Conservation (phyloP, 2,797 vertebrate species). For the Hyperoplus lanceolatus region DNA sequence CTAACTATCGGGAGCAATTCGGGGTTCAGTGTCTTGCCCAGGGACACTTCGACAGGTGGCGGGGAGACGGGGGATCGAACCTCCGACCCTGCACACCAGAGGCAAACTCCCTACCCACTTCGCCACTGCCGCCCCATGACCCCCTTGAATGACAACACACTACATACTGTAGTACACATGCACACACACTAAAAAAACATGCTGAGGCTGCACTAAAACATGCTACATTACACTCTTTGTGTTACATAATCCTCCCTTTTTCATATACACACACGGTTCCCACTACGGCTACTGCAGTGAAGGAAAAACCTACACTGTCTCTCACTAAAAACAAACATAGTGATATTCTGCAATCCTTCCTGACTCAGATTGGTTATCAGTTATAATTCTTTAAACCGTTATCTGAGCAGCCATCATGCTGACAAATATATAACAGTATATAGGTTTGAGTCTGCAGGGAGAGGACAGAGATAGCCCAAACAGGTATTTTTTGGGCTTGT, state of each 20-base stretch:
- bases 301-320: background rate
- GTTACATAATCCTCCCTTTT: constrained; percentile 27
- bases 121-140: too few species aligned
- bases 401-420: background rate
- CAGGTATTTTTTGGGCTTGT: constrained; percentile 19
- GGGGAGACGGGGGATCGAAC: too few species aligned
- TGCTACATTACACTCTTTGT: constrained; percentile 16
- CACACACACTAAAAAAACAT: constrained; percentile 14
- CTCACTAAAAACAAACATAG: constrained; percentile 9
- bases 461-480: constrained; percentile 5
- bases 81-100: too few species aligned
- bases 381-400: constrained; percentile 10
- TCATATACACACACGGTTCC: background rate
- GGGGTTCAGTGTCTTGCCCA: too few species aligned
- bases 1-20: too few species aligned
- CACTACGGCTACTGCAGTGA: background rate
- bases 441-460: background rate
- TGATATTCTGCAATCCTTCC: background rate
- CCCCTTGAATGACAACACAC: constrained; percentile 1
- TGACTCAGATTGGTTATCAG: background rate
- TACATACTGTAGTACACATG: background rate
- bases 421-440: background rate
- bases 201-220: constrained; percentile 23
- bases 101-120: too few species aligned
- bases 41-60: too few species aligned